Evolutionary conservation across 2,113 vertebrate genomes (phyloP), one percentile per base, ranked within the genome.

Genomic region (Gobio gobio): DNA sequence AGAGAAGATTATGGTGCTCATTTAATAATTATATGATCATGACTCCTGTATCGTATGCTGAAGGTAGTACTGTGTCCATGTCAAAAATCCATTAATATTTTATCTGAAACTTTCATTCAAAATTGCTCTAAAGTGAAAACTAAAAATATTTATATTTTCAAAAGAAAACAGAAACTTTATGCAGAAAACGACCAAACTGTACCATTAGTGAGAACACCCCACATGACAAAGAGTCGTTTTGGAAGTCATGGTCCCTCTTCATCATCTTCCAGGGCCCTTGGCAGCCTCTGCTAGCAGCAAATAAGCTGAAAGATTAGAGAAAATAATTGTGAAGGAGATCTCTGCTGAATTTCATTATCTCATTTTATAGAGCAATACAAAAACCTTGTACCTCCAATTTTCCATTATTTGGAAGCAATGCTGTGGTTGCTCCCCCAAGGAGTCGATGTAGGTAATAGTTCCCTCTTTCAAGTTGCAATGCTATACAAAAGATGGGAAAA

Each of bases 101-200:
- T 10, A 64, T 64, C 61, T 64, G 61, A n/a, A 64, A 64, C 61
- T 64, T 64, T 29, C 61, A 64, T 64, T 64, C 61, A 64, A 64
- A 64, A 64, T 64, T 64, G 61, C 61, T 64, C 61, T 64, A 29
- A 64, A 63, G 61, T 63, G 24, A 29, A 63, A 63, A 64, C 61
- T 64, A 64, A 24, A 63, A 64, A 26, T 29, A 64, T 64, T 24
- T 64, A 29, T 64, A 64, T 64, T 64, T 64, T 64, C 61, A 64
- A 64, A 64, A 64, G 61, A 64, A 26, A 64, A 64, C 61, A 29
- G 61, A 64, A 64, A 29, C 61, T 29, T 64, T 64, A 29, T 64
- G 26, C 61, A 64, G 61, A 64, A 64, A 64, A 29, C 12, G 10
- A 64, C 61, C 24, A 64, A 64, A 29, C 24, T 64, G 61, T 64